Conservation (phyloP, 2,888 invertebrate species). For the Pocota personata region DNA sequence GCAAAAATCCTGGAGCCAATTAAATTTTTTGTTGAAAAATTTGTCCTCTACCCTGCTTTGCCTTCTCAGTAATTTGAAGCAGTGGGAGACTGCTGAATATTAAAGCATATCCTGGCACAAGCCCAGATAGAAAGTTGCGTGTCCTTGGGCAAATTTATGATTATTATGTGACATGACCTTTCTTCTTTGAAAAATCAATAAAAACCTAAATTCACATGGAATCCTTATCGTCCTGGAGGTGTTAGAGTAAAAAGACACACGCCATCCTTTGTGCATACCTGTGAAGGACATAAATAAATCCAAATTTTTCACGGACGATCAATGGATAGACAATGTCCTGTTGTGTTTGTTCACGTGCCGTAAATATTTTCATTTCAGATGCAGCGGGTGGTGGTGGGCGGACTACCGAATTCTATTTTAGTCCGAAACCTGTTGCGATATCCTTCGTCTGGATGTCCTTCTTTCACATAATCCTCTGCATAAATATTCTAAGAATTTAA, state of each 20-base stretch:
- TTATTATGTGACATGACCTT: constrained; percentile 66
- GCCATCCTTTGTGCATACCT: background rate
- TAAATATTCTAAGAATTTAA: constrained; percentile 49
- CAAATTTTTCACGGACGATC: constrained; percentile 23
- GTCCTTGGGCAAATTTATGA: constrained; percentile 59
- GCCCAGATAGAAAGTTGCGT: constrained; percentile 6
- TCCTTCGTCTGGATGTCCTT: background rate
- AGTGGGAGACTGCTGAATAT: background rate
- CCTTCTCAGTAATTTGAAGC: background rate
- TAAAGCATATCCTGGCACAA: constrained; percentile 63
- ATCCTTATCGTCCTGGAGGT: background rate
- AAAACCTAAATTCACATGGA: background rate
- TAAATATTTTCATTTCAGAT: constrained; percentile 48
- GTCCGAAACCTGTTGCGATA: constrained; percentile 47
- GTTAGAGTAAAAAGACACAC: no score
- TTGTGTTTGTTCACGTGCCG: constrained; percentile 43
- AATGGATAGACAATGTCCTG: constrained; percentile 41
- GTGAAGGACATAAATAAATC: background rate
- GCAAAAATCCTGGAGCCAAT: constrained; percentile 52
- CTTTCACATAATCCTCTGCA: constrained; percentile 32
- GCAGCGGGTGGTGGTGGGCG: no score
- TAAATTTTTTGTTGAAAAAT: constrained; percentile 6
- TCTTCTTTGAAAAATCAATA: constrained; percentile 37
- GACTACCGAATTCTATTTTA: constrained; percentile 31
- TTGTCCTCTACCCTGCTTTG: background rate